These are phyloP conservation scores for Seriola dumerili DNA, from an alignment of 2,113 vertebrate species.

Conservation along the genomic window DNA sequence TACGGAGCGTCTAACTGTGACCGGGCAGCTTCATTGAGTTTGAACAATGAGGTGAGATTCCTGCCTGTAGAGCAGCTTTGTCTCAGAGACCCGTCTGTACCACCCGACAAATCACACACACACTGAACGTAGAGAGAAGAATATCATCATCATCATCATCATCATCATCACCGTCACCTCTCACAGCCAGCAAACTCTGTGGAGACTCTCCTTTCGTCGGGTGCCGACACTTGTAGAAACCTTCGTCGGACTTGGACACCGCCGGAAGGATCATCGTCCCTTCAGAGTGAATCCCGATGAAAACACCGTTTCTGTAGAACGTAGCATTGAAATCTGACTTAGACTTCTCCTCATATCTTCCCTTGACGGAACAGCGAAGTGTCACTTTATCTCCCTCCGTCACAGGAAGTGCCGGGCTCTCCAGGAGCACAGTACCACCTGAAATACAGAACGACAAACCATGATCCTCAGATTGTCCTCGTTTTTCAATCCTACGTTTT, in stretches of 20 bases:
- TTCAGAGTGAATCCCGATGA: not conserved
- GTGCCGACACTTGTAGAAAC: constrained; percentile 37
- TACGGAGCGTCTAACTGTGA: no score
- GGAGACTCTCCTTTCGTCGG: not conserved
- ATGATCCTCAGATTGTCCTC: not conserved
- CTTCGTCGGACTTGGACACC: not conserved
- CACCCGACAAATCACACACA: no score
- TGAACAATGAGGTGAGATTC: no score
- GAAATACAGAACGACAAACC: not conserved
- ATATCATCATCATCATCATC: no score
- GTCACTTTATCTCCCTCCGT: not conserved
- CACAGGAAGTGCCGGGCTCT: constrained; percentile 37
- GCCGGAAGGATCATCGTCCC: not conserved
- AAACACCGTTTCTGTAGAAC: not conserved
- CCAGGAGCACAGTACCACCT: constrained; percentile 20
- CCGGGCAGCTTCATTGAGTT: no score
- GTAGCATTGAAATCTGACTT: not conserved
- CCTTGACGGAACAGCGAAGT: constrained; percentile 22
- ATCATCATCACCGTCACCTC: constrained; percentile 1
- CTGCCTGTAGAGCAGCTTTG: no score
- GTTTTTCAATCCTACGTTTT: no score
- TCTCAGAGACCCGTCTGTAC: no score
- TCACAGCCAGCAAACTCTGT: constrained; percentile 21
- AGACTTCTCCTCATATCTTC: rapidly evolving
- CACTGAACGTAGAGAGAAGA: no score